Conservation (phyloP, 2,113 vertebrate genomes). For the Tor tambroides region DNA sequence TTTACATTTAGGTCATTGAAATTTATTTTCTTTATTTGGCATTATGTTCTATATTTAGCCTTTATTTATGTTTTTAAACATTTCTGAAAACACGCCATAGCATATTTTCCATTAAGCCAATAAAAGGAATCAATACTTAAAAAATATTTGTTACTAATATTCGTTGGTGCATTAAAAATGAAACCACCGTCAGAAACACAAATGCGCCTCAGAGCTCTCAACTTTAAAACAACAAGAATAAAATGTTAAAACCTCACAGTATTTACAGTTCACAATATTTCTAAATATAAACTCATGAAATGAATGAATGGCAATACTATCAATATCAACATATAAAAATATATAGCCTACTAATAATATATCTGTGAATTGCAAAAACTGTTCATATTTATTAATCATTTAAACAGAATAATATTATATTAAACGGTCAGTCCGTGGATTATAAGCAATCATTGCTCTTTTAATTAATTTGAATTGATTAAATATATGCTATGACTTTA, state of each 20-base stretch:
- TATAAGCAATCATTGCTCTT: neutral
- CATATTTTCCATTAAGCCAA: neutral
- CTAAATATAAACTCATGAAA: neutral
- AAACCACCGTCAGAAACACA: neutral
- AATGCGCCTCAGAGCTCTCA: neutral
- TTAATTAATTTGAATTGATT: neutral
- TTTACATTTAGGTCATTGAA: neutral
- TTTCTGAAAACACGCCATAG: neutral
- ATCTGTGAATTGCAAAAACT: neutral
- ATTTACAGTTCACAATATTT: neutral
- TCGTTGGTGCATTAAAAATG: neutral
- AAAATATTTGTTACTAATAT: neutral
- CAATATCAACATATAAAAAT: neutral
- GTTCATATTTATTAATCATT: neutral
- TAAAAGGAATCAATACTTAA: neutral
- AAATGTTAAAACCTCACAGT: neutral
- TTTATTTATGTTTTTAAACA: no score
- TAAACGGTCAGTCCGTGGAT: neutral
- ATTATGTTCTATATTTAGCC: no score
- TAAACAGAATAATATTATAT: neutral
- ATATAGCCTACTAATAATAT: neutral
- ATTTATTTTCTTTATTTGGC: no score
- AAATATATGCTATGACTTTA: neutral
- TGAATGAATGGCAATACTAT: neutral
- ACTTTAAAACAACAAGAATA: neutral